A percentile compares a stretch with the other conserved stretches of the same genome.
These are phyloP conservation scores for Schizotus pectinicornis DNA, from an alignment of 2,888 invertebrate genomes.

Conservation along the genomic window DNA sequence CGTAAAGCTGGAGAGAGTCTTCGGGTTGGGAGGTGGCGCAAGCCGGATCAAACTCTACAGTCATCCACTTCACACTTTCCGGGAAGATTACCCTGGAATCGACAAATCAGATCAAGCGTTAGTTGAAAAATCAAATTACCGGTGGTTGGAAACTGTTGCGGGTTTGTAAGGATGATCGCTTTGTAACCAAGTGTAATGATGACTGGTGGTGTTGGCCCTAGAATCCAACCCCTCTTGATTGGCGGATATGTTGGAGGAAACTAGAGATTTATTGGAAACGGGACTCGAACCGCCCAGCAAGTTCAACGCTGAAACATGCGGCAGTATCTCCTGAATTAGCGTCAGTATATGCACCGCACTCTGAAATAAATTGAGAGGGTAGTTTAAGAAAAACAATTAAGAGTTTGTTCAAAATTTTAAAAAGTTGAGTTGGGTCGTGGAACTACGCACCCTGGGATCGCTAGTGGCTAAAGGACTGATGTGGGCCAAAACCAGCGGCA, in stretches of 20 bases:
- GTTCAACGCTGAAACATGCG: conserved; percentile 87
- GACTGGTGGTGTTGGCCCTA: conserved; percentile 71
- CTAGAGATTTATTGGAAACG: conserved; percentile 46
- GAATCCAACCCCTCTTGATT: conserved; percentile 45
- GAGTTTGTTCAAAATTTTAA: neutral
- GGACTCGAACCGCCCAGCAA: conserved; percentile 59
- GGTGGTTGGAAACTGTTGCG: conserved; percentile 82
- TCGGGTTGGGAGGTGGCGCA: conserved; percentile 94
- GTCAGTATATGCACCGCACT: conserved; percentile 85
- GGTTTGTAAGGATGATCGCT: conserved; percentile 97
- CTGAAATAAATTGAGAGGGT: no score
- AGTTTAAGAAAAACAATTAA: no score
- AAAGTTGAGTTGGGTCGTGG: no score
- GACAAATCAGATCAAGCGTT: neutral
- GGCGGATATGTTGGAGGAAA: conserved; percentile 41
- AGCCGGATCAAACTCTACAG: conserved; percentile 90
- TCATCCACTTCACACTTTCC: conserved; percentile 86
- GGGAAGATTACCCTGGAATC: conserved; percentile 82
- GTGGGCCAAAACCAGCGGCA: conserved; percentile 86
- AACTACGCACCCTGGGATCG: conserved; percentile 75
- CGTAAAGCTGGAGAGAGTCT: conserved; percentile 80
- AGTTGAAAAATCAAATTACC: conserved; percentile 58
- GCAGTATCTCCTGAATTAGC: conserved; percentile 85
- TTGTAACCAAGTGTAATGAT: conserved; percentile 90
- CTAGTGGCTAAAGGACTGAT: conserved; percentile 80